Conservation (phyloP, 1,140 invertebrate species). For the Brachionus sp. region DNA sequence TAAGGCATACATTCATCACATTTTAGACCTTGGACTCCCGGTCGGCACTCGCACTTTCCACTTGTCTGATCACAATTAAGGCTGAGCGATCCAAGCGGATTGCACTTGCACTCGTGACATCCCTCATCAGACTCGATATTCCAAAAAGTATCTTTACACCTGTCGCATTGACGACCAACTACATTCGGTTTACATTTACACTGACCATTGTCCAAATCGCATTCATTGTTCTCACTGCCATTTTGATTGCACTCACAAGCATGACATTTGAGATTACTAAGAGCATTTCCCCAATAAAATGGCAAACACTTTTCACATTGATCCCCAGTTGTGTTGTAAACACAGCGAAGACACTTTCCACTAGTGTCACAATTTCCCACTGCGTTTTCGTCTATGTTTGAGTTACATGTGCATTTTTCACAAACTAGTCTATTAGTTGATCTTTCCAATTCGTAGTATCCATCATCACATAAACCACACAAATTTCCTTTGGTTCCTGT, state of each 20-base stretch:
- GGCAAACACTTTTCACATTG: conserved; percentile 79
- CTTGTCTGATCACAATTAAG: conserved; percentile 70
- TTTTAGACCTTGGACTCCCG: conserved; percentile 72
- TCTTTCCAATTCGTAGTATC: conserved; percentile 76
- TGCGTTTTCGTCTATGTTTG: conserved; percentile 81
- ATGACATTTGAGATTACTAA: conserved; percentile 80
- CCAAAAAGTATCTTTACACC: conserved; percentile 37
- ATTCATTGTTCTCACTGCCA: background rate
- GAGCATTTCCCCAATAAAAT: conserved; percentile 65
- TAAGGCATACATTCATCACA: conserved; percentile 77
- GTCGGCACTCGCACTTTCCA: conserved; percentile 79
- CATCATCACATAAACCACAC: conserved; percentile 89
- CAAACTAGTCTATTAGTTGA: conserved; percentile 64
- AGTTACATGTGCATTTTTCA: conserved; percentile 83
- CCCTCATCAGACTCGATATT: conserved; percentile 42
- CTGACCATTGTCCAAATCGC: conserved; percentile 43
- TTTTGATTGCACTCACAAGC: conserved; percentile 26
- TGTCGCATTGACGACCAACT: conserved; percentile 35
- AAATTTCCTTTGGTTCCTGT: conserved; percentile 77
- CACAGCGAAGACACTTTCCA: conserved; percentile 92
- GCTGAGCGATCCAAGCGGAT: conserved; percentile 69
- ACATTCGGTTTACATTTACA: conserved; percentile 33
- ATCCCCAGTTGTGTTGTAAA: conserved; percentile 85
- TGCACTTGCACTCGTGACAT: conserved; percentile 72
- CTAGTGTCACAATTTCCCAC: conserved; percentile 64